A percentile compares a stretch with the other conserved stretches of the same genome.
Evolutionary conservation across 2,113 vertebrate species (phyloP).

Genomic region (Pitta sordida): DNA sequence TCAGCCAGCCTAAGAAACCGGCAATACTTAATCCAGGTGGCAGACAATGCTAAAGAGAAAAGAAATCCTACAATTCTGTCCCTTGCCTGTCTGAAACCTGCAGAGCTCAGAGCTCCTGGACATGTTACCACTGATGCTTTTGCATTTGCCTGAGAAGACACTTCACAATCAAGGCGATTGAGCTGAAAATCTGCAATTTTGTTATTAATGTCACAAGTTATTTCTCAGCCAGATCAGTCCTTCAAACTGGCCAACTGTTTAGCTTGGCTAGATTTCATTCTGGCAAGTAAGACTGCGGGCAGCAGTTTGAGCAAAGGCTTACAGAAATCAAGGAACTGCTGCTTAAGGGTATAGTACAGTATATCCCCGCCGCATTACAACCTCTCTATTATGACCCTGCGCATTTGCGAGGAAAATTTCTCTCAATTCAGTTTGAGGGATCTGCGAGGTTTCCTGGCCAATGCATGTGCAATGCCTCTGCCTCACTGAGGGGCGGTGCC

Average conservation of each 20-base stretch:
- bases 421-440: too few species aligned
- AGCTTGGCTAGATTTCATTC: background rate
- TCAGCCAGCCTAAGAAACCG: background rate
- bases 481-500: too few species aligned
- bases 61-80: background rate
- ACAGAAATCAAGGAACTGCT: background rate
- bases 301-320: background rate
- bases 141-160: rapidly evolving
- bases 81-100: background rate
- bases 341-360: background rate
- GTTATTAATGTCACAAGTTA: background rate
- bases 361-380: too few species aligned
- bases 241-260: background rate
- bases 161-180: background rate
- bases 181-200: background rate
- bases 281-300: background rate
- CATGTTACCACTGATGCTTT: background rate
- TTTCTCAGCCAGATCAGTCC: background rate
- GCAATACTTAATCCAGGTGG: background rate
- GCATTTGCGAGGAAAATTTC: too few species aligned
- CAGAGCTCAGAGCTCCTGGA: background rate
- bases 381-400: too few species aligned
- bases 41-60: background rate
- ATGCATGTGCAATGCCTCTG: too few species aligned
- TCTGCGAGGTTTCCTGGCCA: too few species aligned